phyloP scores from a whole-genome alignment of 2,888 invertebrate genomes.

The Gastracanthus pulcherrimus region DNA sequence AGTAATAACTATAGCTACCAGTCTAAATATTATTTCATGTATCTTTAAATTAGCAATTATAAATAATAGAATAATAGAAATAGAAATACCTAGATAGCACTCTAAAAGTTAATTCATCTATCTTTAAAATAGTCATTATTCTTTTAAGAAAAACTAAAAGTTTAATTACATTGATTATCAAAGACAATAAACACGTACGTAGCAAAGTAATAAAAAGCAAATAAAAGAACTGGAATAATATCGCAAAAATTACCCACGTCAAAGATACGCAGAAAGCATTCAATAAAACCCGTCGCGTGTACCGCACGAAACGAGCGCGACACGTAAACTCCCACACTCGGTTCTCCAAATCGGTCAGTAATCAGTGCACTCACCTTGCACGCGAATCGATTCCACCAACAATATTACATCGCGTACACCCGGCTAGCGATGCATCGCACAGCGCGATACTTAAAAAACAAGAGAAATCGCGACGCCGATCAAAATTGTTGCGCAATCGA shows the following conservation, averaged over 20 bases:
- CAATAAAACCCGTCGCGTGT: background rate
- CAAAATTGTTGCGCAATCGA: background rate
- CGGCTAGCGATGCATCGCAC: background rate
- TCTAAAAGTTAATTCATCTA: no score
- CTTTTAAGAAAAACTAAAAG: no score
- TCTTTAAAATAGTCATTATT: no score
- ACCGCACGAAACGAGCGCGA: background rate
- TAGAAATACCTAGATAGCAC: no score
- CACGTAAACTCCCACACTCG: background rate
- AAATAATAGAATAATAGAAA: no score
- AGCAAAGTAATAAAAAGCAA: no score
- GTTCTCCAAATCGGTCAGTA: background rate
- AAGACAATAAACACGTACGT: no score
- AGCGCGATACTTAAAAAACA: background rate
- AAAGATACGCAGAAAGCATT: no score
- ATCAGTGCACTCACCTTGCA: constrained; percentile 23
- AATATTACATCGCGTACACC: background rate
- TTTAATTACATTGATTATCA: no score
- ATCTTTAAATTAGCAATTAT: no score
- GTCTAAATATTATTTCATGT: no score
- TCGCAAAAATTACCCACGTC: background rate
- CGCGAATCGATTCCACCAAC: background rate
- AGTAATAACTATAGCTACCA: no score
- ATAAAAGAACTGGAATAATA: background rate
- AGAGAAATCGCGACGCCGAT: background rate